Evolutionary conservation across 2,888 invertebrate species (phyloP), one percentile per base, ranked within the genome.

Genomic region (Lasioglossum lativentre): DNA sequence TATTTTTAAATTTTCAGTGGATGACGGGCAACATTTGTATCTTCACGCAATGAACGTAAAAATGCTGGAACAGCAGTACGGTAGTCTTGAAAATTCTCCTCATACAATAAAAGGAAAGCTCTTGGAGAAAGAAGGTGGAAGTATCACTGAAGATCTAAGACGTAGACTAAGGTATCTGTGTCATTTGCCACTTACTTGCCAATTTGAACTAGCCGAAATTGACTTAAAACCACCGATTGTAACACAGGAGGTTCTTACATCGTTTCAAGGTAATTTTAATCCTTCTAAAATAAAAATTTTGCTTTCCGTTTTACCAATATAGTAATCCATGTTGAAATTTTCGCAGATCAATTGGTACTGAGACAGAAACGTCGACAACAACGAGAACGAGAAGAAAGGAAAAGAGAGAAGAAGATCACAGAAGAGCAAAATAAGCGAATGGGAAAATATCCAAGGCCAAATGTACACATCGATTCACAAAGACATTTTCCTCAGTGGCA

Each of bases 11-110:
- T 47, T 59, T 63, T 40, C 23, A 98, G 98, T 98, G 89, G 96
- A 96, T 70, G 98, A 99, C 95, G 99, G 99, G 0, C 99, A 99
- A 95, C 98, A 98, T 94, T 97, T 99, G 79, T 99, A 98, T 95
- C 96, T 99, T 86, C 98, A 99, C 95, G 97, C 98, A 23, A 95
- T 99, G 92, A 99, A 99, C 95, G 97, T 98, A 14, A 97, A 98
- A 85, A 98, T 99, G 97, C 95, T 99, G 91, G 97, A 98, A 93
- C 97, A 97, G 82, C 97, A 98, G 82, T 99, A 98, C 96, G 98
- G 98, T 12, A 96, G 96, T 12, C 95, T 99, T 83, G 97, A 98
- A 82, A 96, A 97, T 79, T 97, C 98, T 78, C 99, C 99, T 68
- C 96, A 95, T 34, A 93, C 96, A 4, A 96, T 99, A 78, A 96